Evolutionary conservation across 2,113 vertebrate genomes (phyloP), one percentile per base, ranked within the genome.

Genomic region (Vidua chalybeata): DNA sequence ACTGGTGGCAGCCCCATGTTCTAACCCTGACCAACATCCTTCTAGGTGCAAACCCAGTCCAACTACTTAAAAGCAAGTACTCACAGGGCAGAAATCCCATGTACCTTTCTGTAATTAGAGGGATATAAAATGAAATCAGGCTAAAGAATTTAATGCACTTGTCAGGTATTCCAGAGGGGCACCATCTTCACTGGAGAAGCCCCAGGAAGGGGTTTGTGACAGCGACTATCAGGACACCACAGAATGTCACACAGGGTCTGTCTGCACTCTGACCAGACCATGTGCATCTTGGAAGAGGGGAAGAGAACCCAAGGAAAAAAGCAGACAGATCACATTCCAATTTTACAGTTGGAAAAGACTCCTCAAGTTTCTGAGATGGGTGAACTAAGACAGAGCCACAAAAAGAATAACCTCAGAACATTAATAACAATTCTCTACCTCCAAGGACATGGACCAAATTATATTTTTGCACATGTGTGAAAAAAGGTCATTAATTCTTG

Each of bases 381-480:
- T 84, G 30, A 94, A 82, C 19, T n/a, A 78, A 41, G 30, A 64
- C 9, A 56, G 39, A 74, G 19, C 17, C 33, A 41, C 33, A 75
- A 54, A 19, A 58, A 27, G 6, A 69, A 46, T 8, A 51, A 89
- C 9, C 30, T 79, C 33, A 71, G 33, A 89, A 72, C 0, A 2
- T 30, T 52, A 56, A 55, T 33, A 19, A 41, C 3, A 46, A 52
- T 46, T 63, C n/a, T 68, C 69, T 30, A 66, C 31, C 56, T 82
- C 52, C n/a, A 77, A 52, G 9, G 23, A 41, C 41, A 48, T 2
- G 10, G 24, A 43, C 22, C 56, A 71, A 74, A 69, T 46, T 45
- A 3, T 9, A 19, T 27, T 27, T 84, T 3, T 55, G 3, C 3
- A 0, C 28, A 30, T 33, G 16, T 24, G 10, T n/a, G 27, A n/a